Base-by-base conservation (phyloP, 2,888 invertebrate genomes). In the Cordylochernes scorpioides region DNA sequence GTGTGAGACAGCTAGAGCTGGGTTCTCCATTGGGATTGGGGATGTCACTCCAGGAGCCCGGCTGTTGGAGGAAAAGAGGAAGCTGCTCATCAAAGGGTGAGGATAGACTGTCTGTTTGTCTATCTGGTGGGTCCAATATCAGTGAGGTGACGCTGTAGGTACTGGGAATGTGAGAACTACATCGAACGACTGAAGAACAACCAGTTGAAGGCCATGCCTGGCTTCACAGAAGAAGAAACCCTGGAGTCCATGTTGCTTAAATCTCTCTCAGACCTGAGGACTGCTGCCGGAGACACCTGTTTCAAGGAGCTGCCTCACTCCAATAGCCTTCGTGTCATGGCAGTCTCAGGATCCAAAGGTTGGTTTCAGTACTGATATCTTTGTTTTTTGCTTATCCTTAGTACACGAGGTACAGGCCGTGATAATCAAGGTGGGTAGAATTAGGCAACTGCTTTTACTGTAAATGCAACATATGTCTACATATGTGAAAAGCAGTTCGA, bases 281-380 rank as follows among this genome's bases (percentile, higher is more conserved):
- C 91, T 55, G 67, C 78, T 48, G 86, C 88, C 3, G 91, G 91
- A n/a, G 77, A 88, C 53, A 73, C 77, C 1, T 94, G 91, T 50
- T 67, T 86, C 31, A 66, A 71, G 30, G 46, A 49, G 30, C 51
- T 57, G 9, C 41, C 42, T 29, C 69, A 71, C 0, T 75, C 73
- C 2, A 97, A 97, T 49, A 77, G 86, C 39, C 88, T 97, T 0
- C 63, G 97, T 5, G 73, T 80, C 29, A 99, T 99, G 97, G 94
- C 97, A 0, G 64, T 88, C 22, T 86, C 84, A 36, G 97, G 97
- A 0, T 94, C 94, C 1, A 97, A 94, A 64, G 91, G 84, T 63
- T 47, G n/a, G 22, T 22, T 6, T n/a, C n/a, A n/a, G n/a, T n/a
- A n/a, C n/a, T n/a, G n/a, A n/a, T n/a, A n/a, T n/a, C n/a, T n/a